phyloP scores from a whole-genome alignment of 2,797 vertebrate species.

The Crocidura indochinensis region DNA sequence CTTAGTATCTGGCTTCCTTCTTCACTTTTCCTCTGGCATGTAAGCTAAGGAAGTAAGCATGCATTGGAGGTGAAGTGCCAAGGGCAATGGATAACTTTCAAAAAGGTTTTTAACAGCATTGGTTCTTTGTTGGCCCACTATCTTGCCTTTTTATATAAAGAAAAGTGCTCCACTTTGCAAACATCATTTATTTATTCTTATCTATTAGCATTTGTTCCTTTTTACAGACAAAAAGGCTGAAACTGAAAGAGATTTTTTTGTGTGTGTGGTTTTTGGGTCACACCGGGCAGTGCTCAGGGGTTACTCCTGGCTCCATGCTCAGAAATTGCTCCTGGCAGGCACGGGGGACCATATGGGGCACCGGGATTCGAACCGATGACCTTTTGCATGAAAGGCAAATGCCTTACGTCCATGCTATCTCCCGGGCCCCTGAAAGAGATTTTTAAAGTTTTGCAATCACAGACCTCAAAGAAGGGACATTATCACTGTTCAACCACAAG shows the following conservation, averaged over 20 bases:
- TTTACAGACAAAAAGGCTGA: conserved; percentile 60
- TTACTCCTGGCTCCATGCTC: too few relatives aligned
- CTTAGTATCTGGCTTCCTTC: neutral
- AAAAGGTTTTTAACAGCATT: neutral
- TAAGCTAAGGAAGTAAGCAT: neutral
- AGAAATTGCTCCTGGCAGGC: too few relatives aligned
- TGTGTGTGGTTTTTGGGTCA: too few relatives aligned
- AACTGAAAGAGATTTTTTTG: neutral
- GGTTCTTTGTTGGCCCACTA: neutral
- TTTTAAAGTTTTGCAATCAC: conserved; percentile 24
- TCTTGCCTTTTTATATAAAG: neutral
- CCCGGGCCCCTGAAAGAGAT: neutral
- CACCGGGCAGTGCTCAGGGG: too few relatives aligned
- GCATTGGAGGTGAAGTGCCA: neutral
- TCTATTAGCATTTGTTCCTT: conserved; percentile 12
- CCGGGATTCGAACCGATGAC: too few relatives aligned
- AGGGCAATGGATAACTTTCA: neutral
- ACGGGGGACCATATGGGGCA: too few relatives aligned
- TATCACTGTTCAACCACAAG: conserved; percentile 2
- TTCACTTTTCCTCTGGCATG: neutral
- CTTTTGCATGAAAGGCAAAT: too few relatives aligned
- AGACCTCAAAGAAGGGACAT: neutral
- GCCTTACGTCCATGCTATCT: too few relatives aligned
- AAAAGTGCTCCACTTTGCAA: conserved; percentile 7
- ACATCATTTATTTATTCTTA: neutral